Evolutionary conservation across 2,113 vertebrate species (phyloP).

Genomic region (Australoheros scitulus): DNA sequence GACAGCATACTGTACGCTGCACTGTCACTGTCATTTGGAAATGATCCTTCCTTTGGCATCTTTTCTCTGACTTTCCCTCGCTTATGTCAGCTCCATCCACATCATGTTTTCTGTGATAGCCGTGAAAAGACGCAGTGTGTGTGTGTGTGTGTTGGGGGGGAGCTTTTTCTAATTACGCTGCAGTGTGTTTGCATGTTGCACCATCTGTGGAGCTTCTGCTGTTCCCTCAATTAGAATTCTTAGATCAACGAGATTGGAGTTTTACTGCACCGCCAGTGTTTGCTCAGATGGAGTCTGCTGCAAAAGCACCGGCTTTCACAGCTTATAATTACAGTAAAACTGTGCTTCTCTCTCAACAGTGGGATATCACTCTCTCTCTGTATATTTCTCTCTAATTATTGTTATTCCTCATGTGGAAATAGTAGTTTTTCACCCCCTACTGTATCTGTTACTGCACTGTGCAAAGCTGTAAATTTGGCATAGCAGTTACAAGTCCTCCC

Average conservation of each 20-base stretch:
- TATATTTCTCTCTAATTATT: conserved; percentile 64
- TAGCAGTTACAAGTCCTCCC: conserved; percentile 54
- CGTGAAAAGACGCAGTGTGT: not conserved
- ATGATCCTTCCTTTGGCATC: not conserved
- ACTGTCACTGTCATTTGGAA: conserved; percentile 1
- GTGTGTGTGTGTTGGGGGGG: not conserved
- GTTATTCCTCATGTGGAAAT: conserved; percentile 62
- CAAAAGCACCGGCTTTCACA: conserved; percentile 41
- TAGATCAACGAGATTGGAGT: conserved; percentile 71
- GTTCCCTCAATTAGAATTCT: conserved; percentile 75
- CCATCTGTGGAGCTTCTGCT: conserved; percentile 68
- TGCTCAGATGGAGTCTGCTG: conserved; percentile 59
- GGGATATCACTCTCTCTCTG: conserved; percentile 15
- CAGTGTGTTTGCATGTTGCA: conserved; percentile 66
- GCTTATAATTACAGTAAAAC: conserved; percentile 70
- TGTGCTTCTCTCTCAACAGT: conserved; percentile 37
- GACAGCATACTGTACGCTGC: not conserved
- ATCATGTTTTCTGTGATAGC: conserved; percentile 39
- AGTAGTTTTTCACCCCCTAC: conserved; percentile 52
- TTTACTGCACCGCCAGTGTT: conserved; percentile 55
- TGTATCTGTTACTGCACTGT: conserved; percentile 53
- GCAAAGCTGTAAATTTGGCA: conserved; percentile 65
- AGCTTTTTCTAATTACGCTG: conserved; percentile 65
- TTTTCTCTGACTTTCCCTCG: not conserved
- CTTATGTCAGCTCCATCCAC: conserved; percentile 25